phyloP scores from a whole-genome alignment of 2,113 vertebrate genomes.

The Hippocampus barbouri region DNA sequence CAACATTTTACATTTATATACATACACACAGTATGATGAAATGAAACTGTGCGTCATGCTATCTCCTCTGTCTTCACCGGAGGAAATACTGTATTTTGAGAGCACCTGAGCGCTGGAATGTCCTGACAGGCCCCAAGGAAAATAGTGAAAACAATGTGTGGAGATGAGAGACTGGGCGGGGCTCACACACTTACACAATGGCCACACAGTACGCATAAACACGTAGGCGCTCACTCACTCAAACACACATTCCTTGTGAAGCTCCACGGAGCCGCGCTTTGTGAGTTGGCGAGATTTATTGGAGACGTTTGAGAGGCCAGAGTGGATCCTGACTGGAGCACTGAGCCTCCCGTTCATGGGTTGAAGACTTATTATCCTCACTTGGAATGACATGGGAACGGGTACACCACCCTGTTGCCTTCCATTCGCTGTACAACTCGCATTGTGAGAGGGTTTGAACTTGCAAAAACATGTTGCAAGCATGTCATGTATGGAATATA shows the following conservation, averaged over 20 bases:
- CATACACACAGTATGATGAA: neutral
- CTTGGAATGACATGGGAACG: conserved; percentile 1
- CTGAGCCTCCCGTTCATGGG: conserved; percentile 38
- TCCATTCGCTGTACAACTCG: neutral
- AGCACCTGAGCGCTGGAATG: conserved; percentile 40
- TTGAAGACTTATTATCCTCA: conserved; percentile 30
- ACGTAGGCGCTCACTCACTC: conserved; percentile 10
- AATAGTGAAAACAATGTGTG: conserved; percentile 46
- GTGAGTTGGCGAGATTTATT: conserved; percentile 61
- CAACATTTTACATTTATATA: neutral
- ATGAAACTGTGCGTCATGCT: too few relatives aligned
- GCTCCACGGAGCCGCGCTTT: conserved; percentile 60
- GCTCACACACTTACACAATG: conserved; percentile 13
- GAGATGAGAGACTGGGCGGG: conserved; percentile 33
- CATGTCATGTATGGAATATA: too few relatives aligned
- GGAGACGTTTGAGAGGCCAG: conserved; percentile 8
- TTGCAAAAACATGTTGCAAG: too few relatives aligned
- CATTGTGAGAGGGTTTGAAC: too few relatives aligned
- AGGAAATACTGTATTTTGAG: conserved; percentile 17
- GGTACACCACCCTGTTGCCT: neutral
- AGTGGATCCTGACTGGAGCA: conserved; percentile 20
- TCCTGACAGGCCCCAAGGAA: conserved; percentile 21
- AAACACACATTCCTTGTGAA: conserved; percentile 39
- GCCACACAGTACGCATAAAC: conserved; percentile 6
- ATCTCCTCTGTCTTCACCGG: neutral